Evolutionary conservation across 2,888 invertebrate species (phyloP).

Genomic region (Monoplex corrugatus): DNA sequence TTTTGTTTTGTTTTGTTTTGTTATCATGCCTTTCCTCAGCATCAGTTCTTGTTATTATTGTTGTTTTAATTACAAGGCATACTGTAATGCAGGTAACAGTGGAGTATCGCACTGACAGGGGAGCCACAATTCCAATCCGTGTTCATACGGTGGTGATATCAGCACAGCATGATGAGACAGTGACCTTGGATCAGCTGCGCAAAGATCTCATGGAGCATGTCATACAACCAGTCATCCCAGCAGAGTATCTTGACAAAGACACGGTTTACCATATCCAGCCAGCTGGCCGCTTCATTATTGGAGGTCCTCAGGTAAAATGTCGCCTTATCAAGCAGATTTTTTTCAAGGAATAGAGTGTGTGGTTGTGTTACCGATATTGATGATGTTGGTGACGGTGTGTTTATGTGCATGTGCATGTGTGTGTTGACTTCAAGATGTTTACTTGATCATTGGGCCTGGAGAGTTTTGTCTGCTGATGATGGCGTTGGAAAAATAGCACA

Average conservation of each 20-base stretch:
- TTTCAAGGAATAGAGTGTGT: too few species aligned
- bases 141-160: constrained; percentile 99
- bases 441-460: neutral
- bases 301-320: constrained; percentile 92
- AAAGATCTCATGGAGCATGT: constrained; percentile 93
- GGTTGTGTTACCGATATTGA: neutral
- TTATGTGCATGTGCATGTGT: neutral
- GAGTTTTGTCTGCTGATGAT: too few species aligned
- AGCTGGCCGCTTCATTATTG: constrained; percentile 96
- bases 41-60: neutral
- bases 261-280: constrained; percentile 98
- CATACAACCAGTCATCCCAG: constrained; percentile 92
- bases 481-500: too few species aligned
- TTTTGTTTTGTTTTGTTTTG: too few species aligned
- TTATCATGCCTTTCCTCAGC: neutral
- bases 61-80: constrained; percentile 57
- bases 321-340: neutral
- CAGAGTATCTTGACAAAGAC: constrained; percentile 92
- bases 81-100: constrained; percentile 91
- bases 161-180: constrained; percentile 96
- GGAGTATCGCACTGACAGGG: constrained; percentile 94
- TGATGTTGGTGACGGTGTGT: too few species aligned
- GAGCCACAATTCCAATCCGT: constrained; percentile 94
- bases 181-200: constrained; percentile 90
- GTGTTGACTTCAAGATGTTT: too few species aligned